phyloP scores from a whole-genome alignment of 1,140 invertebrate species.

The Metopolophium dirhodum region DNA sequence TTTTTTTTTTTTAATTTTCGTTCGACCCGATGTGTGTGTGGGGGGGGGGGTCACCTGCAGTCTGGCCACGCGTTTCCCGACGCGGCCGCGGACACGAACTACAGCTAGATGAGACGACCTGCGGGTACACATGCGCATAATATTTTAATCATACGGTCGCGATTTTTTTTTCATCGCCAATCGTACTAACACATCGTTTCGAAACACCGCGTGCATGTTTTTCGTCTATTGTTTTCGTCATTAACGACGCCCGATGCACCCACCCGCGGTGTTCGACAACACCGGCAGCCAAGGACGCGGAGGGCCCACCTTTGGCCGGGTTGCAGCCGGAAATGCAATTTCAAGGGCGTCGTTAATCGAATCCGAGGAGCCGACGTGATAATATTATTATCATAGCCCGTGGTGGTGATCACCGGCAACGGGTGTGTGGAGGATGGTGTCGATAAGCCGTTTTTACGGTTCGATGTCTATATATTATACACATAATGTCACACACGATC shows the following conservation, averaged over 20 bases:
- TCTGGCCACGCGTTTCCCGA: no score
- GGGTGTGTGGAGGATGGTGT: neutral
- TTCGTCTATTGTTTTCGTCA: neutral
- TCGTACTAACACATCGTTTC: neutral
- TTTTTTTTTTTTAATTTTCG: neutral
- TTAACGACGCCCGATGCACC: neutral
- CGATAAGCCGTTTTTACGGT: constrained; percentile 1
- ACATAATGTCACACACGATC: no score
- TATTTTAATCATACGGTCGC: neutral
- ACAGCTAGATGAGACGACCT: neutral
- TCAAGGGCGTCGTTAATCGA: neutral
- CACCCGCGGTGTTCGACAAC: neutral
- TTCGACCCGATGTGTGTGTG: neutral
- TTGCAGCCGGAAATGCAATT: neutral
- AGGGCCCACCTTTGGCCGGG: neutral
- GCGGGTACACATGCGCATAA: neutral
- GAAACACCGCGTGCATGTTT: neutral
- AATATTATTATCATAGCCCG: neutral
- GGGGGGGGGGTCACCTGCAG: no score
- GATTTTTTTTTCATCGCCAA: neutral
- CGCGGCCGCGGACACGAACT: no score
- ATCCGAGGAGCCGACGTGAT: neutral
- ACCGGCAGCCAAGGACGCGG: neutral
- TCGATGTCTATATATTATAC: neutral
- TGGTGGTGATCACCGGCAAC: neutral